Evolutionary conservation across 1,140 invertebrate genomes (phyloP).

Genomic region (Cyclargus thomasi): DNA sequence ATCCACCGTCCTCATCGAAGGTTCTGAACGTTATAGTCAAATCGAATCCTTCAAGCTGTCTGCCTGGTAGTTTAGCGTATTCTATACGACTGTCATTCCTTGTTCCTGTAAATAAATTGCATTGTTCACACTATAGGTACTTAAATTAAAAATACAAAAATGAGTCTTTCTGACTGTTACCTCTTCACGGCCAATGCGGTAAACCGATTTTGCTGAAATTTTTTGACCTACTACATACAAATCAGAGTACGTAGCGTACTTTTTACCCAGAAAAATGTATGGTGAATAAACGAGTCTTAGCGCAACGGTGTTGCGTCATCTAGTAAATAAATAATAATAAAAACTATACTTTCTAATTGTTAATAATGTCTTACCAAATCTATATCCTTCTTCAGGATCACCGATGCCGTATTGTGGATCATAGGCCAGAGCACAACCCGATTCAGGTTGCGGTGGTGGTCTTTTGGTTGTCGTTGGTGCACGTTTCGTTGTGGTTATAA

Average conservation of each 20-base stretch:
- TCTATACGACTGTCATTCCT: constrained; percentile 84
- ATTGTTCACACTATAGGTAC: too few relatives aligned
- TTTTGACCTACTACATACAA: too few relatives aligned
- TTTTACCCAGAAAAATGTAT: too few relatives aligned
- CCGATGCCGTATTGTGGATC: constrained; percentile 49
- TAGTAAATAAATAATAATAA: too few relatives aligned
- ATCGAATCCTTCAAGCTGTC: constrained; percentile 80
- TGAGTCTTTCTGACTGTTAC: too few relatives aligned
- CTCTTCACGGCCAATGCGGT: too few relatives aligned
- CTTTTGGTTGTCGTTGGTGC: constrained; percentile 35
- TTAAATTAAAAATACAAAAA: too few relatives aligned
- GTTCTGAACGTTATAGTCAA: constrained; percentile 91
- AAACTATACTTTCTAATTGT: too few relatives aligned
- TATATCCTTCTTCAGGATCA: constrained; percentile 49
- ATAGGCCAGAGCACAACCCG: constrained; percentile 52
- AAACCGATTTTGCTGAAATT: too few relatives aligned
- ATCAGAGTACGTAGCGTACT: too few relatives aligned
- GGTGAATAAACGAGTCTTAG: too few relatives aligned
- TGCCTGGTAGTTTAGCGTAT: constrained; percentile 78
- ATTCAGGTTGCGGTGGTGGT: constrained; percentile 46
- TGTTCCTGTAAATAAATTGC: constrained; percentile 70
- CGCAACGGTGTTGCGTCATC: too few relatives aligned
- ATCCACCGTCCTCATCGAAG: constrained; percentile 83
- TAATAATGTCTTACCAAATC: constrained; percentile 46
- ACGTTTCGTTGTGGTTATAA: constrained; percentile 22